Evolutionary conservation across 1,140 invertebrate species (phyloP).

Genomic region (Bradysia coprophila): DNA sequence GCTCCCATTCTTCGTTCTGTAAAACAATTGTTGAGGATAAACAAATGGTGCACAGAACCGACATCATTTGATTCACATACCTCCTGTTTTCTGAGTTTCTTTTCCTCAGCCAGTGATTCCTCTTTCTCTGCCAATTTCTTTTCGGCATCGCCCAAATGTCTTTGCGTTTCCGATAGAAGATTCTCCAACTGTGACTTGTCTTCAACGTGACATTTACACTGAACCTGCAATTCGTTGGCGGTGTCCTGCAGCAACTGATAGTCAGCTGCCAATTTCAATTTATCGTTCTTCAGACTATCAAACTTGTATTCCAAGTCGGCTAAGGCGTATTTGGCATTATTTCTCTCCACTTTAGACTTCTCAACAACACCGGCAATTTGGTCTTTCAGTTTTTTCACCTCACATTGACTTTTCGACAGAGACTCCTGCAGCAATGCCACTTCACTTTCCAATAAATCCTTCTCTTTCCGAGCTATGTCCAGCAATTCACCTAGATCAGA

Average conservation of each 20-base stretch:
- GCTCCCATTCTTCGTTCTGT: constrained; percentile 74
- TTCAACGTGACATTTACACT: constrained; percentile 53
- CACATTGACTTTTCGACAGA: constrained; percentile 52
- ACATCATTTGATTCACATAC: constrained; percentile 10
- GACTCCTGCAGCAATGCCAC: constrained; percentile 58
- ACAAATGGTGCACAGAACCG: background rate
- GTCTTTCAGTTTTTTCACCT: constrained; percentile 51
- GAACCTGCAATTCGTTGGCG: constrained; percentile 49
- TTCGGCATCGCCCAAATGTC: constrained; percentile 39
- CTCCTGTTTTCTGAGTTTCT: constrained; percentile 34
- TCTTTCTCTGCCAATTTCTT: constrained; percentile 31
- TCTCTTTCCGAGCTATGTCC: constrained; percentile 46
- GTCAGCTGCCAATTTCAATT: constrained; percentile 44
- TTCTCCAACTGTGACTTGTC: constrained; percentile 53
- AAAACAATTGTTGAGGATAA: constrained; percentile 2
- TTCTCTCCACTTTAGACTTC: constrained; percentile 59
- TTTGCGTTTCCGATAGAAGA: constrained; percentile 43
- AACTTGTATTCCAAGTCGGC: constrained; percentile 62
- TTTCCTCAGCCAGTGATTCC: constrained; percentile 35
- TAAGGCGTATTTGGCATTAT: constrained; percentile 63
- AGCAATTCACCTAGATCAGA: constrained; percentile 49
- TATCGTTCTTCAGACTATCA: constrained; percentile 52
- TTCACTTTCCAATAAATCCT: constrained; percentile 45
- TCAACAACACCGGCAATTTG: constrained; percentile 53
- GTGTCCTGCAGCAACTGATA: constrained; percentile 53